Base-by-base conservation (phyloP, 2,888 invertebrate genomes). In the Sinotaia quadrata region DNA sequence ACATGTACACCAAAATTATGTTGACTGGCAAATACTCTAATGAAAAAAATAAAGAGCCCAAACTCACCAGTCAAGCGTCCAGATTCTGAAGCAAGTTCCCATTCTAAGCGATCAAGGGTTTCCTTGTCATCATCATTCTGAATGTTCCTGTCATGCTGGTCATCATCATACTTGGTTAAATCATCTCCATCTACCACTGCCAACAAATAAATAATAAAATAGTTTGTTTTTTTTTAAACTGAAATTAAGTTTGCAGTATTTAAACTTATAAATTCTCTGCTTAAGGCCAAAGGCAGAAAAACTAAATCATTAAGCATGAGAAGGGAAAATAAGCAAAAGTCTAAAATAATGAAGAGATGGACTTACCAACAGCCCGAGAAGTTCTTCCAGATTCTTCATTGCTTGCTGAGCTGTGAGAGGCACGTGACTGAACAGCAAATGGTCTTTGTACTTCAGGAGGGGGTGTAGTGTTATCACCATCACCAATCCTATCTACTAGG, bases 121-220 rank as follows among this genome's bases (percentile, higher is more conserved):
- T 84, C 81, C 21, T 74, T 74, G 67, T 86, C 86, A 8, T 85
- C 85, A 8, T 65, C 34, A 33, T 81, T 71, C 54, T 75, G 71
- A 21, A 67, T 51, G n/a, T 63, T 44, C 12, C 59, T 63, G 7
- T 73, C 74, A 31, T 61, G 51, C 21, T 71, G 65, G 12, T 71
- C 73, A 10, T 73, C 70, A 69, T 86, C 86, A 76, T 81, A 85
- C 47, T 68, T 74, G 60, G 77, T 81, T 61, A 85, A 68, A 67
- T 85, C 84, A 47, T 84, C 84, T n/a, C 86, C 86, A 60, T 86
- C 85, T 62, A 85, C 78, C 54, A 84, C 86, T 86, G 75, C n/a
- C n/a, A n/a, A n/a, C n/a, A n/a, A n/a, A n/a, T n/a, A n/a, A n/a
- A n/a, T n/a, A n/a, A n/a, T n/a, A n/a, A n/a, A n/a, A n/a, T n/a